phyloP scores from a whole-genome alignment of 2,113 vertebrate genomes.

The Pachypanchax playfairii region DNA sequence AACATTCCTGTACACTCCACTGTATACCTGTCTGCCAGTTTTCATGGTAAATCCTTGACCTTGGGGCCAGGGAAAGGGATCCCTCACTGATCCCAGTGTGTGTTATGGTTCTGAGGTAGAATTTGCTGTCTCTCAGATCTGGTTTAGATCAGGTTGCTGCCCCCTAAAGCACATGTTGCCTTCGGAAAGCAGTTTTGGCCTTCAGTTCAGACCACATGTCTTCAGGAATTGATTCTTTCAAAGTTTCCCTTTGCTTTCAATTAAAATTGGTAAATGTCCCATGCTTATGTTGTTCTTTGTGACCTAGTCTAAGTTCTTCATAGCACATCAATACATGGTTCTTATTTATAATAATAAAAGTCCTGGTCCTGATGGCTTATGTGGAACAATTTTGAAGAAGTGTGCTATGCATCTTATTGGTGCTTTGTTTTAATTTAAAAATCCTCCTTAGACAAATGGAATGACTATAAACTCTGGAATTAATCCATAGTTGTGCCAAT shows the following conservation, averaged over 20 bases:
- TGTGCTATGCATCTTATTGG: too few species aligned
- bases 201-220: conserved; percentile 23
- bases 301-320: too few species aligned
- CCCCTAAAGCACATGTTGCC: conserved; percentile 40
- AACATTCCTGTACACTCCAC: conserved; percentile 23
- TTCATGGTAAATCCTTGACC: conserved; percentile 19
- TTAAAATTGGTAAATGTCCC: neutral
- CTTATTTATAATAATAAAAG: too few species aligned
- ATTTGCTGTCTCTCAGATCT: conserved; percentile 64
- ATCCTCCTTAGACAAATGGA: too few species aligned
- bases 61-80: conserved; percentile 22
- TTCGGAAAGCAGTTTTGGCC: conserved; percentile 37
- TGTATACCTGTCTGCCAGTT: conserved; percentile 37
- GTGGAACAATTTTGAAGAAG: too few species aligned
- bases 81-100: conserved; percentile 46
- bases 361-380: too few species aligned
- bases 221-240: conserved; percentile 18
- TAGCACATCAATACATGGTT: neutral
- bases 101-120: conserved; percentile 63
- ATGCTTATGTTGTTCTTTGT: neutral
- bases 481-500: too few species aligned
- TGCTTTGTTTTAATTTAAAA: too few species aligned
- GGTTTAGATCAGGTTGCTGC: conserved; percentile 61
- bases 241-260: conserved; percentile 15
- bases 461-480: too few species aligned